A percentile compares a stretch with the other conserved stretches of the same genome.
phyloP scores from a whole-genome alignment of 2,113 vertebrate genomes.

The Sceloporus tristichus region DNA sequence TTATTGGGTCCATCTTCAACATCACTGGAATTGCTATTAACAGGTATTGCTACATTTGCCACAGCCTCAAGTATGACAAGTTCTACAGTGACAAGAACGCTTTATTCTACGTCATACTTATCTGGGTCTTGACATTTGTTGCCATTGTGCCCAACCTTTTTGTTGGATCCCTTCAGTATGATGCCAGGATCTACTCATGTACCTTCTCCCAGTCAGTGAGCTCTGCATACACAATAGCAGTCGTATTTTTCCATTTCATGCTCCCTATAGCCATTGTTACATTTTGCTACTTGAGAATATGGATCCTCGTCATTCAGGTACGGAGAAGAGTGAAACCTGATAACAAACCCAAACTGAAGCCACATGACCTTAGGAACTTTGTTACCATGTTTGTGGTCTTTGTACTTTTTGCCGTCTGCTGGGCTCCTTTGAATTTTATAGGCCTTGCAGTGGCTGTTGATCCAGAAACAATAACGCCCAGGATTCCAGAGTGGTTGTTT shows the following conservation, averaged over 20 bases:
- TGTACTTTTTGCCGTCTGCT: conserved; percentile 96
- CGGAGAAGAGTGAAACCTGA: conserved; percentile 89
- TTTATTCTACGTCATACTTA: conserved; percentile 89
- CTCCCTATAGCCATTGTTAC: conserved; percentile 92
- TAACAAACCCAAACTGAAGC: conserved; percentile 87
- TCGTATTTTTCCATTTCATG: conserved; percentile 97
- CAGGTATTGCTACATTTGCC: conserved; percentile 97
- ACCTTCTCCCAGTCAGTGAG: conserved; percentile 94
- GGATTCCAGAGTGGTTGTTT: conserved; percentile 96
- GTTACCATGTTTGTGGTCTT: conserved; percentile 98
- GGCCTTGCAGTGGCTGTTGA: conserved; percentile 92
- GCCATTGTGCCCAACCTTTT: conserved; percentile 93
- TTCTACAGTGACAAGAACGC: conserved; percentile 93
- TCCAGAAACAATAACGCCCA: conserved; percentile 82
- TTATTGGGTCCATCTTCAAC: conserved; percentile 96
- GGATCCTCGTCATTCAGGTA: conserved; percentile 94
- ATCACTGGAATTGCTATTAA: conserved; percentile 97
- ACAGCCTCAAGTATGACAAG: conserved; percentile 93
- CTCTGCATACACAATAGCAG: conserved; percentile 90
- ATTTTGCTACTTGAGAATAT: conserved; percentile 97
- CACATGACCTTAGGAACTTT: conserved; percentile 94
- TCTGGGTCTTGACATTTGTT: conserved; percentile 90
- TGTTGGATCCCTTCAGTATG: conserved; percentile 91
- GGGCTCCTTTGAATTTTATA: conserved; percentile 96
- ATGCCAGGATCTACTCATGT: conserved; percentile 93